Evolutionary conservation across 2,113 vertebrate genomes (phyloP), one percentile per base, ranked within the genome.

Genomic region (Centropus unirufus): DNA sequence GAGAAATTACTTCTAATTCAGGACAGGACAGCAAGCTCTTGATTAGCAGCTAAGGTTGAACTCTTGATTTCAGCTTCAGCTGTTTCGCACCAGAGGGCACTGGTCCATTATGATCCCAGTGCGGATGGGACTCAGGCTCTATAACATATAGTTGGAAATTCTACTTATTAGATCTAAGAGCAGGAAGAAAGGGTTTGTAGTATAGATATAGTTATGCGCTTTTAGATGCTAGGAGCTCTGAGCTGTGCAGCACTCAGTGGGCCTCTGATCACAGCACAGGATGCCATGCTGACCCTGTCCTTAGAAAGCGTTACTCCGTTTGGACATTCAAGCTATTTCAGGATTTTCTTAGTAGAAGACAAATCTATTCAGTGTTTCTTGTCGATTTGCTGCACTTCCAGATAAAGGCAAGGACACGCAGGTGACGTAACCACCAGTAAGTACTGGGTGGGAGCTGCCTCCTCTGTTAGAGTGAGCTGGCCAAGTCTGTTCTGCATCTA

Each of bases 291-390:
- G 2, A 29, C 42, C 26, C 55, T 1, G 4, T 36, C 12, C 17
- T 4, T 40, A 6, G 27, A 21, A 68, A 47, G 14, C 15, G 15
- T 78, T 78, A 39, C 11, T 36, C 39, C 15, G 18, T 90, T 85
- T 40, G 51, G 27, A 20, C 0, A 0, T 78, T 66, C 0, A 8
- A 54, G 36, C 46, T 61, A 16, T 58, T 47, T 49, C 23, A 67
- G 26, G 57, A 24, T 67, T 88, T 88, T 87, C 62, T 78, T 52
- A 62, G 36, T 46, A 40, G 61, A 57, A 90, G 36, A 61, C 44
- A 23, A 9, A 64, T 64, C 47, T 83, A 1, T 32, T 42, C 67
- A 81, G 78, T 57, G 21, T 54, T 90, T 62, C 18, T 75, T 54
- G 66, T 74, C 47, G 42, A 34, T n/a, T n/a, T 58, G 26, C 27